These are phyloP conservation scores for Odobenus rosmarus DNA, from an alignment of 2,113 vertebrate genomes.

Conservation along the genomic window DNA sequence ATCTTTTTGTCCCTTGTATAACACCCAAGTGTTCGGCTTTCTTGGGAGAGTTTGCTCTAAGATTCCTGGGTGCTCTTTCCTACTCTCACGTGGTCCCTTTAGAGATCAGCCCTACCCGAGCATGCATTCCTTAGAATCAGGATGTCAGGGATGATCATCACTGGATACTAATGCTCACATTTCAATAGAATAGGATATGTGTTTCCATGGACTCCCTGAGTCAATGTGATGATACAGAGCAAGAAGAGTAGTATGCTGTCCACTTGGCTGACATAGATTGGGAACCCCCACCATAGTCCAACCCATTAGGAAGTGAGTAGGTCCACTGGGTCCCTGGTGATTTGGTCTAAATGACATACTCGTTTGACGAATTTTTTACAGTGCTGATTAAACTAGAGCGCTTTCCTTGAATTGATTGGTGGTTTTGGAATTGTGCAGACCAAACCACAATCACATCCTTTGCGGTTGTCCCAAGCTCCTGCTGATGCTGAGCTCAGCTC, in stretches of 20 bases:
- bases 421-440: background rate
- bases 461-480: rapidly evolving
- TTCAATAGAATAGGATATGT: background rate
- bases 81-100: rapidly evolving
- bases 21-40: background rate
- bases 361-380: too few species aligned
- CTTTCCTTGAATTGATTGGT: background rate
- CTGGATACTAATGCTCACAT: background rate
- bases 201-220: background rate
- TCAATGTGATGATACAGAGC: background rate
- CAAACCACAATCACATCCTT: background rate
- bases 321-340: background rate
- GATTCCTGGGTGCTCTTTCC: background rate
- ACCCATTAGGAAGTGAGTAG: background rate
- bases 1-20: background rate
- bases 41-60: background rate
- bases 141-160: background rate
- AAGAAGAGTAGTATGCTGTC: rapidly evolving
- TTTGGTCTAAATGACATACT: background rate
- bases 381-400: background rate
- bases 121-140: background rate
- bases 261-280: too few species aligned
- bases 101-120: background rate
- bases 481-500: background rate
- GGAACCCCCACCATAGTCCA: rapidly evolving